Evolutionary conservation across 2,888 invertebrate species (phyloP).

Genomic region (Parapristionchus giblindavisi): DNA sequence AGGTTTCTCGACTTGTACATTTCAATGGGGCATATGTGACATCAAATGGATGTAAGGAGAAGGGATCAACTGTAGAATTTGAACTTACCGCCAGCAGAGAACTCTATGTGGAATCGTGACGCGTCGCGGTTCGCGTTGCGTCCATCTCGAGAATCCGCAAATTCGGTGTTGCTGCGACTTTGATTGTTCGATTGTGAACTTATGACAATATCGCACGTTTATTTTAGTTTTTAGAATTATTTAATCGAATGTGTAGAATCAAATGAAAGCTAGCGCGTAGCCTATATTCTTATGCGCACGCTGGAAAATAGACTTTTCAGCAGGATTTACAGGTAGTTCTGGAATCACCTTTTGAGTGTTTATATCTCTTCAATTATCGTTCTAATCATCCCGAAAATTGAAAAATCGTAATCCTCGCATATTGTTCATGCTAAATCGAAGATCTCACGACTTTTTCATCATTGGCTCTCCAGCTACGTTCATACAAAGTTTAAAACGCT

Average conservation of each 20-base stretch:
- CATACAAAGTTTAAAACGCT: too few species aligned
- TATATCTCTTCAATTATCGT: too few species aligned
- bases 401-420: too few species aligned
- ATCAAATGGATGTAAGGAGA: neutral
- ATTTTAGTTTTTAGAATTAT: conserved; percentile 28
- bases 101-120: conserved; percentile 3
- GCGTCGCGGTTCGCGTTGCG: conserved; percentile 10
- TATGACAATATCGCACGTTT: conserved; percentile 20
- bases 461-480: too few species aligned
- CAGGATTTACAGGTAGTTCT: too few species aligned
- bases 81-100: neutral
- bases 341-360: too few species aligned
- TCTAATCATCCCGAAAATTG: too few species aligned
- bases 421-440: too few species aligned
- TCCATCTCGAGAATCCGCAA: conserved; percentile 10
- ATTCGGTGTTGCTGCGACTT: conserved; percentile 1
- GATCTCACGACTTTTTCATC: too few species aligned
- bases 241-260: conserved; percentile 2
- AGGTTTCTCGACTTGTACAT: conserved; percentile 5
- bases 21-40: conserved; percentile 13
- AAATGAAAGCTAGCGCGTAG: too few species aligned
- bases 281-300: too few species aligned
- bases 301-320: too few species aligned
- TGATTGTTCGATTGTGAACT: neutral
- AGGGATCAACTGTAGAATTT: conserved; percentile 24